A percentile compares a stretch with the other conserved stretches of the same genome.
Evolutionary conservation across 2,113 vertebrate genomes (phyloP).

Genomic region (Pipra filicauda): DNA sequence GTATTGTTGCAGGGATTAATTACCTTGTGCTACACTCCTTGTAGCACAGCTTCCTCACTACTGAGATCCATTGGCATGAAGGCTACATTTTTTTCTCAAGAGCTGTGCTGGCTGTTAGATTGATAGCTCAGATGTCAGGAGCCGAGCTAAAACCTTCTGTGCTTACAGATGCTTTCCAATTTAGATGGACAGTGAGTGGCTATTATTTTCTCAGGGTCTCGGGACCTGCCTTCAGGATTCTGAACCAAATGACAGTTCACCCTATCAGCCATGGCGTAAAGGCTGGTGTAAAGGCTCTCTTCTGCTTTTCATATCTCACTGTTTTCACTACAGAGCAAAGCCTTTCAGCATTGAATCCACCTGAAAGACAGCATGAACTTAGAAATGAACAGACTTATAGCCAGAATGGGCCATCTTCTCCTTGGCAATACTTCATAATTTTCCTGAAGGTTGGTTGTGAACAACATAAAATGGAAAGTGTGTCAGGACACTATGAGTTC

Average conservation of each 20-base stretch:
- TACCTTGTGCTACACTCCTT: neutral
- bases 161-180: neutral
- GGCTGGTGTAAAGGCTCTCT: neutral
- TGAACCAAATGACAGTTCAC: neutral
- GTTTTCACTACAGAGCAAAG: neutral
- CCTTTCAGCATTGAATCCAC: neutral
- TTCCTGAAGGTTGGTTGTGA: neutral
- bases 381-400: neutral
- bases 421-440: neutral
- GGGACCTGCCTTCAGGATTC: neutral
- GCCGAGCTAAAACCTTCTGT: neutral
- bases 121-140: neutral
- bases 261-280: no score
- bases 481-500: neutral
- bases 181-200: neutral
- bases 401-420: neutral
- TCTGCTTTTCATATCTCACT: neutral
- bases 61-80: neutral
- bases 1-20: neutral
- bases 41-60: neutral
- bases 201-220: neutral
- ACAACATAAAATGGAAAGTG: rapidly evolving
- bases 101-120: neutral
- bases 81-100: neutral
- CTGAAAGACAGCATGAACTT: neutral